A percentile compares a stretch with the other conserved stretches of the same genome.
phyloP scores from a whole-genome alignment of 2,113 vertebrate species.

The Rafetus swinhoei region DNA sequence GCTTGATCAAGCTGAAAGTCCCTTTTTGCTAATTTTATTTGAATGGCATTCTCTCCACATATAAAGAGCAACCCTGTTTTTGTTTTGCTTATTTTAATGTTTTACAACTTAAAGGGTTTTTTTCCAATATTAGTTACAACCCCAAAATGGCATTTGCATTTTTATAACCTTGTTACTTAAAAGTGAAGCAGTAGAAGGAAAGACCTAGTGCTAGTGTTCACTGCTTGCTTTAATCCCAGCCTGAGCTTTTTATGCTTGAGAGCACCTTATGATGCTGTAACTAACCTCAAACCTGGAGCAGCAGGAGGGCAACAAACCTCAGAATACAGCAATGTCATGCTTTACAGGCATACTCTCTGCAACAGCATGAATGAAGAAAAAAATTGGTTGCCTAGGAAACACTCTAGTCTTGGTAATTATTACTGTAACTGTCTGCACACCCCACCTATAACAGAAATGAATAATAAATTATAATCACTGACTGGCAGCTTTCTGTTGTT shows the following conservation, averaged over 20 bases:
- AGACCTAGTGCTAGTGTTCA: slow-evolving; percentile 52
- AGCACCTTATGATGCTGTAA: slow-evolving; percentile 84
- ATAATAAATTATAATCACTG: slow-evolving; percentile 93
- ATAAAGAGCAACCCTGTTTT: background rate
- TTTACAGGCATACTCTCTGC: slow-evolving; percentile 81
- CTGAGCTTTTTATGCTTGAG: slow-evolving; percentile 81
- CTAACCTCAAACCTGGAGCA: slow-evolving; percentile 82
- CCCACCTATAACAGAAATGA: slow-evolving; percentile 99
- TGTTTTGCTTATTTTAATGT: slow-evolving; percentile 37
- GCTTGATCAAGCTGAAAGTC: slow-evolving; percentile 22
- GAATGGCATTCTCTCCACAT: slow-evolving; percentile 10
- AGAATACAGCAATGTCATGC: slow-evolving; percentile 89
- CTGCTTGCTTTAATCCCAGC: slow-evolving; percentile 78
- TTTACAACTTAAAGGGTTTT: slow-evolving; percentile 68
- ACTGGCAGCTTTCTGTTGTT: slow-evolving; percentile 89
- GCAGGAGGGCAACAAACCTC: slow-evolving; percentile 82
- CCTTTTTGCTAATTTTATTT: slow-evolving; percentile 22
- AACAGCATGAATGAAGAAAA: slow-evolving; percentile 84
- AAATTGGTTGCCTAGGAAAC: slow-evolving; percentile 96
- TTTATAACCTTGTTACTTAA: slow-evolving; percentile 75
- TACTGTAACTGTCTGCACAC: slow-evolving; percentile 98
- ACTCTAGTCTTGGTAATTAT: slow-evolving; percentile 97
- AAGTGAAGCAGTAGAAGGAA: slow-evolving; percentile 64
- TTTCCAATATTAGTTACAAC: slow-evolving; percentile 62
- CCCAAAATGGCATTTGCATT: slow-evolving; percentile 73